phyloP scores from a whole-genome alignment of 2,888 invertebrate genomes.

The Sminthurides aquaticus region DNA sequence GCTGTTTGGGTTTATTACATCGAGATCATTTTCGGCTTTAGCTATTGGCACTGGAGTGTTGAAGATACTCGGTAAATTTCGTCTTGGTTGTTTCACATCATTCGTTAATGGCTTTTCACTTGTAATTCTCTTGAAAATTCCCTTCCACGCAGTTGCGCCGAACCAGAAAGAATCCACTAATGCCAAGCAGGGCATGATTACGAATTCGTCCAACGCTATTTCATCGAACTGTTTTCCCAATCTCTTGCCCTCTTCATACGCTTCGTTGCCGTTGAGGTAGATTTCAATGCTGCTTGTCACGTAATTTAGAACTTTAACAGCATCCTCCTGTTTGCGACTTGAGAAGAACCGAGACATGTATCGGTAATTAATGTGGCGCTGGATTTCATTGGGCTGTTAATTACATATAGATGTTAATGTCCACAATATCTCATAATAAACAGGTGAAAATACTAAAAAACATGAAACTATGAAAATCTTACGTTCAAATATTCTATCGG shows the following conservation, averaged over 20 bases:
- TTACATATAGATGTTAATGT: no score
- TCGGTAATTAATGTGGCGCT: constrained; percentile 22
- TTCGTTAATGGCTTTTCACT: not conserved
- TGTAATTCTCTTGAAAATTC: constrained; percentile 5
- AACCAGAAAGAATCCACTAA: constrained; percentile 22
- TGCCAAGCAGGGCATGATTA: constrained; percentile 9
- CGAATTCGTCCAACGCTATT: constrained; percentile 11
- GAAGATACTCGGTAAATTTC: not conserved
- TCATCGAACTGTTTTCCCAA: constrained; percentile 9
- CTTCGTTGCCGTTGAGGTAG: constrained; percentile 16
- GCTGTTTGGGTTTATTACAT: not conserved
- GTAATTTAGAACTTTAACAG: constrained; percentile 8
- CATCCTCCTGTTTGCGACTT: constrained; percentile 9
- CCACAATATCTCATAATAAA: no score
- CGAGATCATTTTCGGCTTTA: constrained; percentile 16
- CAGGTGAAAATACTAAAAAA: not conserved
- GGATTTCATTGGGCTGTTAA: constrained; percentile 24
- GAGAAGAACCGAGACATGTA: constrained; percentile 19
- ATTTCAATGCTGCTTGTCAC: constrained; percentile 10
- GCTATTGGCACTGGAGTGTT: not conserved
- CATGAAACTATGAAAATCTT: not conserved
- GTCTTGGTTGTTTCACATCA: not conserved
- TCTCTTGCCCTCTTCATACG: not conserved
- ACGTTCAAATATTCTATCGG: constrained; percentile 14
- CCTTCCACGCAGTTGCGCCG: constrained; percentile 11